These are phyloP conservation scores for Ladona fulva DNA, from an alignment of 1,140 invertebrate genomes.

Conservation along the genomic window DNA sequence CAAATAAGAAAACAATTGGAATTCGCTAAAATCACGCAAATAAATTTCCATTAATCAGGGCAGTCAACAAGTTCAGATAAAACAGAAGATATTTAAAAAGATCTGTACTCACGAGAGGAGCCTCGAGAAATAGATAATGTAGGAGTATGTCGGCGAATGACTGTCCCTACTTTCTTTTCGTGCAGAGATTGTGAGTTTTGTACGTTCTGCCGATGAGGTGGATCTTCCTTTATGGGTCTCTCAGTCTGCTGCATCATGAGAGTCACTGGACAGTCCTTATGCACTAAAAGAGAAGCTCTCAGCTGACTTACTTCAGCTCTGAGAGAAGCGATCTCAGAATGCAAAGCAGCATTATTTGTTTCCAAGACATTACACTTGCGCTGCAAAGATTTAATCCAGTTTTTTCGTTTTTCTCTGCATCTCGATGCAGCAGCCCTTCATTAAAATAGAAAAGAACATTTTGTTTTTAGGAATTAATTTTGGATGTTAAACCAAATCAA, in stretches of 20 bases:
- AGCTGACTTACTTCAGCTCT: constrained; percentile 50
- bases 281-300: constrained; percentile 50
- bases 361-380: constrained; percentile 39
- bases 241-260: background rate
- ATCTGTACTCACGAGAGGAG: background rate
- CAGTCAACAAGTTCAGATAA: too few species aligned
- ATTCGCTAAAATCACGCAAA: too few species aligned
- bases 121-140: background rate
- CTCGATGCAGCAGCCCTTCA: constrained; percentile 58
- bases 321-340: constrained; percentile 48
- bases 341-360: constrained; percentile 40
- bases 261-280: constrained; percentile 57
- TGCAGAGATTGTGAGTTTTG: too few species aligned
- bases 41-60: too few species aligned
- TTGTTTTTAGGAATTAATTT: too few species aligned
- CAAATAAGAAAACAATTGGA: too few species aligned
- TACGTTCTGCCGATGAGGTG: too few species aligned
- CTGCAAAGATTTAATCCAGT: constrained; percentile 53
- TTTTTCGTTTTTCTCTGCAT: constrained; percentile 62
- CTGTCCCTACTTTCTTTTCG: background rate
- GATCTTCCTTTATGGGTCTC: too few species aligned
- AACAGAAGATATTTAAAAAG: too few species aligned
- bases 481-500: too few species aligned
- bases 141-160: background rate
- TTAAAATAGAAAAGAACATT: constrained; percentile 20